Conservation (phyloP, 2,888 invertebrate species). For the Hybos culiciformis region DNA sequence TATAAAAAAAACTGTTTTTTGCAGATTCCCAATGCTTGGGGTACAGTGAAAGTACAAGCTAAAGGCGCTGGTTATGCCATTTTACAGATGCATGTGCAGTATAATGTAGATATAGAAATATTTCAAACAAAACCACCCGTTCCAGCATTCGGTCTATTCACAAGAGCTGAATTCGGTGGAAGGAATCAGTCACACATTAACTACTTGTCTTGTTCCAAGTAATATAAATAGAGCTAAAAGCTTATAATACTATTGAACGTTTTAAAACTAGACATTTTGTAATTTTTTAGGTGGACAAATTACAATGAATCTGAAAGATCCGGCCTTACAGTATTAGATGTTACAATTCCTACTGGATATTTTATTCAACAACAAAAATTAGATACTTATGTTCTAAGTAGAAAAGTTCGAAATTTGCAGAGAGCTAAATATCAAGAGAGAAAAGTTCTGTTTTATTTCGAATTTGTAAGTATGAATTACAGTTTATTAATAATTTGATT, state of each 20-base stretch:
- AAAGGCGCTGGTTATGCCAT: constrained; percentile 90
- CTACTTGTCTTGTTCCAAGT: constrained; percentile 79
- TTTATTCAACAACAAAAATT: constrained; percentile 81
- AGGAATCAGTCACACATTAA: constrained; percentile 88
- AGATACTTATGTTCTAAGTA: constrained; percentile 70
- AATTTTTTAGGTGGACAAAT: constrained; percentile 56
- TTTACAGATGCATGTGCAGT: constrained; percentile 83
- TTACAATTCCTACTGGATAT: constrained; percentile 81
- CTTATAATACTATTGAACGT: not conserved
- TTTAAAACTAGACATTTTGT: constrained; percentile 1
- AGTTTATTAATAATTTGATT: not conserved
- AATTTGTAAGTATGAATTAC: constrained; percentile 54
- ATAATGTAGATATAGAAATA: constrained; percentile 72
- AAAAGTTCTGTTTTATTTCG: constrained; percentile 86
- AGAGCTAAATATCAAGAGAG: constrained; percentile 61
- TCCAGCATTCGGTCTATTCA: constrained; percentile 61
- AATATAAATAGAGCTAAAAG: constrained; percentile 17
- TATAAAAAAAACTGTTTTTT: too few relatives aligned
- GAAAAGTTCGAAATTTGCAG: constrained; percentile 64
- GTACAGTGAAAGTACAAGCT: constrained; percentile 83
- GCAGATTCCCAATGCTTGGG: constrained; percentile 88
- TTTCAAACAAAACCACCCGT: constrained; percentile 77
- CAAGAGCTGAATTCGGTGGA: constrained; percentile 66
- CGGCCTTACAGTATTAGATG: constrained; percentile 77
- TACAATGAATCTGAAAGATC: constrained; percentile 65